phyloP scores from a whole-genome alignment of 2,113 vertebrate species.

The Dromaius novaehollandiae region DNA sequence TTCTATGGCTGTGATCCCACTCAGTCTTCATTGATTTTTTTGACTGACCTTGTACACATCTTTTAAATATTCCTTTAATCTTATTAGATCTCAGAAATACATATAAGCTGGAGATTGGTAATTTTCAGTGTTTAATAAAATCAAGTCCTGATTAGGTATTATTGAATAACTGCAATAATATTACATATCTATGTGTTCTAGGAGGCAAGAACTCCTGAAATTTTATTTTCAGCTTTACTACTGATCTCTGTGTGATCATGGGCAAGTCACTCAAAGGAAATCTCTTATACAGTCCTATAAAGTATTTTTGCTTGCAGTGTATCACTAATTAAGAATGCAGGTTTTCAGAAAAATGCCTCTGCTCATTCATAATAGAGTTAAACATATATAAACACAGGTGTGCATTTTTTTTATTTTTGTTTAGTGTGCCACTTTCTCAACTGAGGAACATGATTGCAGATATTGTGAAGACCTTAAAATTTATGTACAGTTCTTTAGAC shows the following conservation, averaged over 20 bases:
- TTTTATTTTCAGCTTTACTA: not conserved
- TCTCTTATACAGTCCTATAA: not conserved
- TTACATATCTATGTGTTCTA: not conserved
- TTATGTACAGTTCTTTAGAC: slow-evolving; percentile 92
- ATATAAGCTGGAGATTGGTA: not conserved
- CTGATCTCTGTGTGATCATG: not conserved
- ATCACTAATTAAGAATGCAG: not conserved
- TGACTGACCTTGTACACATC: not conserved
- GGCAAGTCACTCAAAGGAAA: not conserved
- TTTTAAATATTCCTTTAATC: not conserved
- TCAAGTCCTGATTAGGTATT: not conserved
- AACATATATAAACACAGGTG: not conserved
- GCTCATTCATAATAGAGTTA: not conserved
- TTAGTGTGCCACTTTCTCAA: slow-evolving; percentile 88
- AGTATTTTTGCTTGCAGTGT: not conserved
- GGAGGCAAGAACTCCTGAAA: not conserved
- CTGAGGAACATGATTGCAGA: slow-evolving; percentile 87
- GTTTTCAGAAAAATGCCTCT: not conserved
- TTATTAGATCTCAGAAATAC: not conserved
- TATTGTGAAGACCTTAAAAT: slow-evolving; percentile 85
- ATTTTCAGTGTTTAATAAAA: not conserved
- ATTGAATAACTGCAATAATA: not conserved
- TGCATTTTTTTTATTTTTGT: not conserved
- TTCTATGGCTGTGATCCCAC: not conserved
- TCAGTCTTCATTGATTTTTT: not conserved